phyloP scores from a whole-genome alignment of 2,797 vertebrate species.

The Spheniscus humboldti region DNA sequence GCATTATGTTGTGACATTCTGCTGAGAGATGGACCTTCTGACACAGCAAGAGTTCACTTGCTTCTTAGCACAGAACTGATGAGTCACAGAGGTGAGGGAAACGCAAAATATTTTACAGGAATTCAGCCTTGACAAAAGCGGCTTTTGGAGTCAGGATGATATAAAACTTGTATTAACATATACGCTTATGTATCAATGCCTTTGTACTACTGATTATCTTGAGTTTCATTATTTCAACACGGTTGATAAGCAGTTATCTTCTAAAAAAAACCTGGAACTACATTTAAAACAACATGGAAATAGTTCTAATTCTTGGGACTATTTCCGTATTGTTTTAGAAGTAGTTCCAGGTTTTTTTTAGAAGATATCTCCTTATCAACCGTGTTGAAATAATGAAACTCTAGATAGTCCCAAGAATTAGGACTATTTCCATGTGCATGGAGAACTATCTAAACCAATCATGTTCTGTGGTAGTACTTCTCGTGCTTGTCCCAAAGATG shows the following conservation, averaged over 20 bases:
- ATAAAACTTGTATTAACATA: neutral
- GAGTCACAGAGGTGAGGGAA: neutral
- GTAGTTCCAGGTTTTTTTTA: neutral
- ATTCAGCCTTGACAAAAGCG: neutral
- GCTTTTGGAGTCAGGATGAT: neutral
- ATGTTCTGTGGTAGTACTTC: neutral
- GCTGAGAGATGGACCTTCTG: neutral
- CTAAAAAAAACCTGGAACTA: neutral
- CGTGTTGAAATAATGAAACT: neutral
- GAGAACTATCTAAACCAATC: neutral
- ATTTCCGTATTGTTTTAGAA: neutral
- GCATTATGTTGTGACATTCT: neutral
- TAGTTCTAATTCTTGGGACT: fast-evolving
- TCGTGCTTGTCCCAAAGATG: neutral
- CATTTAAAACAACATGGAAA: neutral
- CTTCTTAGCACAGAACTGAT: neutral
- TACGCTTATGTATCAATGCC: neutral
- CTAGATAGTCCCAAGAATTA: neutral
- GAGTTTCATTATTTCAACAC: neutral
- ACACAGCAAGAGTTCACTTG: neutral
- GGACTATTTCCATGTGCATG: neutral
- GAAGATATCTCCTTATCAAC: neutral
- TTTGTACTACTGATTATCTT: neutral
- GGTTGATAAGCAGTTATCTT: neutral
- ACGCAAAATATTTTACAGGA: neutral